Evolutionary conservation across 2,797 vertebrate species (phyloP).

Genomic region (Macroramphosus scolopax): DNA sequence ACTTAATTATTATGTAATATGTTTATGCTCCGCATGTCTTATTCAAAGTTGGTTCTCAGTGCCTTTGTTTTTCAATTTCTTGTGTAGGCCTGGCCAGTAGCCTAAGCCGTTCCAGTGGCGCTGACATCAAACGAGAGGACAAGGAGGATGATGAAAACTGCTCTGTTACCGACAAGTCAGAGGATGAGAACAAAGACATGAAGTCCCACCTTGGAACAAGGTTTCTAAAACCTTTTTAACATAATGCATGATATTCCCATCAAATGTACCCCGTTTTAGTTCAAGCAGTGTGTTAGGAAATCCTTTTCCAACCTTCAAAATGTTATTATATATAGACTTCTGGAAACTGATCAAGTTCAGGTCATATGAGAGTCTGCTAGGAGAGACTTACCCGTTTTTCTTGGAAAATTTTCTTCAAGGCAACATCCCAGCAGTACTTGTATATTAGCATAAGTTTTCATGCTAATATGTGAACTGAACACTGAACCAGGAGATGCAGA

Average conservation of each 20-base stretch:
- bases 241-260: background rate
- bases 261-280: no score
- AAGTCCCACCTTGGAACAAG: constrained; percentile 80
- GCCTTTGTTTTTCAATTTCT: constrained; percentile 17
- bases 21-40: background rate
- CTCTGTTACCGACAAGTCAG: constrained; percentile 84
- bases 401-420: no score
- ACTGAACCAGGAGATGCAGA: no score
- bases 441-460: no score
- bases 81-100: constrained; percentile 75
- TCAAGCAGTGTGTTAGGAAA: no score
- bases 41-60: background rate
- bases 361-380: no score
- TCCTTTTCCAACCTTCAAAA: background rate
- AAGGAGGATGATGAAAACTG: constrained; percentile 93
- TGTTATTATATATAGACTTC: background rate
- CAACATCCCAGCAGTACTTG: no score
- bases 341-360: no score
- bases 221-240: constrained; percentile 50
- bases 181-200: constrained; percentile 92
- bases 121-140: constrained; percentile 89
- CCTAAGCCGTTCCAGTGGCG: constrained; percentile 64
- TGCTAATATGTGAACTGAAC: no score
- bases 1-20: no score
- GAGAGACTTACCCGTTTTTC: no score